Percentiles rank a stretch among this genome's conserved stretches.
phyloP scores from a whole-genome alignment of 2,113 vertebrate genomes.

The Cyanoderma ruficeps region DNA sequence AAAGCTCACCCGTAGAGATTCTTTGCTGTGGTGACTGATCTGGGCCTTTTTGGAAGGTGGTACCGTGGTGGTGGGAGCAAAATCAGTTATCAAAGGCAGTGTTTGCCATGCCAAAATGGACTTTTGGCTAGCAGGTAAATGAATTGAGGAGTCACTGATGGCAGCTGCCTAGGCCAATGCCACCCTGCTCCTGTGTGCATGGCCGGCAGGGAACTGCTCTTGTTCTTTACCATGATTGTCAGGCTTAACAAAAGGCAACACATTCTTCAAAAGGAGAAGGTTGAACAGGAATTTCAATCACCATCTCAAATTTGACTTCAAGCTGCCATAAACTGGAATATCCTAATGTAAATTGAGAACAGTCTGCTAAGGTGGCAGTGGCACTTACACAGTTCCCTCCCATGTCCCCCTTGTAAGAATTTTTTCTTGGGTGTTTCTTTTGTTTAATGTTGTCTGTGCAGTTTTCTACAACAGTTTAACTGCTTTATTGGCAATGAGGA shows the following conservation, averaged over 20 bases:
- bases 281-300: background rate
- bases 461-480: background rate
- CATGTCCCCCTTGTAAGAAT: background rate
- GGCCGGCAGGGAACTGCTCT: background rate
- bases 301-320: background rate
- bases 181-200: fast-evolving
- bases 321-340: background rate
- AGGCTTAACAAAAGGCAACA: background rate
- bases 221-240: background rate
- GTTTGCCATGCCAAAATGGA: background rate
- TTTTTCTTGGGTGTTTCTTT: background rate
- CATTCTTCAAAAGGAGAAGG: background rate
- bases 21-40: background rate
- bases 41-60: background rate
- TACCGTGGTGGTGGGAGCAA: background rate
- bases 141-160: background rate
- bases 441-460: background rate
- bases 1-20: background rate
- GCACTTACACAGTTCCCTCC: background rate
- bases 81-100: background rate
- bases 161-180: background rate
- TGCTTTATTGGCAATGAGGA: background rate
- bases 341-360: background rate
- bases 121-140: background rate
- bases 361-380: background rate